A percentile compares a stretch with the other conserved stretches of the same genome.
phyloP scores from a whole-genome alignment of 2,113 vertebrate species.

The human (Homo sapiens) region DNA sequence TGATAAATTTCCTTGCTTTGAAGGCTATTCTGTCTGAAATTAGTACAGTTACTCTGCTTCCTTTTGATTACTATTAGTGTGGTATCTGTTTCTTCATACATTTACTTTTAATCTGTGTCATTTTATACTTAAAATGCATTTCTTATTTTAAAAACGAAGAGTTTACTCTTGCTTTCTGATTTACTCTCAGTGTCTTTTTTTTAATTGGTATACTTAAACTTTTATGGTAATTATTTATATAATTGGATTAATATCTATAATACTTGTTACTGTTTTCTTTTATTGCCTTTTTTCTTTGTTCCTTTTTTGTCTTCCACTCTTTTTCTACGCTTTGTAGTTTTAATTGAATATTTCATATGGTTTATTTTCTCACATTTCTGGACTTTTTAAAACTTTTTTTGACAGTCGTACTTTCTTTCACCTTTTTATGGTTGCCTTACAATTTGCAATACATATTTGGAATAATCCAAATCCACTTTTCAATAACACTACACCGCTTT shows the following conservation, averaged over 20 bases:
- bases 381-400: neutral
- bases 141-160: neutral
- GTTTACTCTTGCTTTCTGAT: neutral
- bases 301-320: neutral
- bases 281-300: neutral
- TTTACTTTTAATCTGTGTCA: neutral
- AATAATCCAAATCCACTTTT: neutral
- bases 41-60: neutral
- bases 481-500: neutral
- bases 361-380: neutral
- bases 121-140: neutral
- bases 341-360: neutral
- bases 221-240: neutral
- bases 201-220: neutral
- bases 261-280: neutral
- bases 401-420: neutral
- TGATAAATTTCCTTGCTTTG: neutral
- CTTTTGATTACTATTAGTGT: neutral
- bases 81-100: neutral
- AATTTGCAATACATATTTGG: neutral
- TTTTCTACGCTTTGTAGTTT: neutral
- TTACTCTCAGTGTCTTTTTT: neutral
- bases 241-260: neutral
- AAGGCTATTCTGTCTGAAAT: neutral
- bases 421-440: neutral